phyloP scores from a whole-genome alignment of 2,888 invertebrate genomes.

The Frankliniella intonsa region DNA sequence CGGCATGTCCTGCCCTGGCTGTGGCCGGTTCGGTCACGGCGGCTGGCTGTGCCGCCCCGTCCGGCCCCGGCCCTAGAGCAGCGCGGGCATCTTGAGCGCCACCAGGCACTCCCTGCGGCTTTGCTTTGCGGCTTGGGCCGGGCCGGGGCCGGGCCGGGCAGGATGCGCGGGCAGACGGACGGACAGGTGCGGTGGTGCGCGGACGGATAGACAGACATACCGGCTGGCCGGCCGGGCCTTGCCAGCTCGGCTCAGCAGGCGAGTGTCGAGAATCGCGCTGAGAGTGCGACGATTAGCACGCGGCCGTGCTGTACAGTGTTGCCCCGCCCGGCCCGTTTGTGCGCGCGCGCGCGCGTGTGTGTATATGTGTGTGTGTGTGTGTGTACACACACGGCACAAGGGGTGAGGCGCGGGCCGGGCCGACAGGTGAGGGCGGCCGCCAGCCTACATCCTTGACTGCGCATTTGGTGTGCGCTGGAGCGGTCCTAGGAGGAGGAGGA shows the following conservation, averaged over 20 bases:
- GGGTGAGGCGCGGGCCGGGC: background rate
- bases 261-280: background rate
- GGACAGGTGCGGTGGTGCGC: background rate
- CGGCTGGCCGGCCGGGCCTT: no score
- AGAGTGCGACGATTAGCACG: background rate
- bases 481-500: background rate
- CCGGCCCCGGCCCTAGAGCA: background rate
- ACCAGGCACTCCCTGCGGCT: no score
- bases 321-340: no score
- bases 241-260: background rate
- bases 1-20: background rate
- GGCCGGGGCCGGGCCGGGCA: background rate
- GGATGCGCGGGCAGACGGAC: background rate
- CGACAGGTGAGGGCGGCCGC: no score
- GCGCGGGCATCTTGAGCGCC: no score
- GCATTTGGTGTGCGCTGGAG: background rate
- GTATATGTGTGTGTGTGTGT: background rate
- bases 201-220: no score
- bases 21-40: background rate
- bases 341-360: no score
- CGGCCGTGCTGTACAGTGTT: background rate
- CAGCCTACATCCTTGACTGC: background rate
- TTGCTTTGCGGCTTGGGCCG: no score
- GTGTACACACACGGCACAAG: background rate
- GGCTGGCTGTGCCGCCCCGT: background rate